Conservation (phyloP, 2,888 invertebrate species). For the Cosmia pyralina region DNA sequence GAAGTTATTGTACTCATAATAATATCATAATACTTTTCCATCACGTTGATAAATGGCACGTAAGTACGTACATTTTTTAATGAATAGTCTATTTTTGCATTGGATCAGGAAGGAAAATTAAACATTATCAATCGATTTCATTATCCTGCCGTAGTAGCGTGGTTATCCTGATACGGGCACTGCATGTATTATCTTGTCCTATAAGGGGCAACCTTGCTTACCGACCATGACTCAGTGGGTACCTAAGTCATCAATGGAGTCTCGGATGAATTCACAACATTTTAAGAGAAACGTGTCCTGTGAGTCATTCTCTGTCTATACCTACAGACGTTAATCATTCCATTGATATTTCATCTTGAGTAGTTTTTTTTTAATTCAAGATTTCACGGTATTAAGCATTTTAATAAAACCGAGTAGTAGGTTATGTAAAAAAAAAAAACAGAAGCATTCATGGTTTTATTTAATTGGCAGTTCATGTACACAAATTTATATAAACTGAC, state of each 20-base stretch:
- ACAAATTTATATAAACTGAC: too few relatives aligned
- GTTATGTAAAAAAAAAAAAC: neutral
- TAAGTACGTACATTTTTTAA: neutral
- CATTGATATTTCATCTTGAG: constrained; percentile 54
- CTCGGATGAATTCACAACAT: constrained; percentile 69
- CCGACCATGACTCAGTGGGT: constrained; percentile 63
- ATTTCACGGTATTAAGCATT: constrained; percentile 9
- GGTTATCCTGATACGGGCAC: constrained; percentile 26
- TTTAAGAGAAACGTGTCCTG: constrained; percentile 68
- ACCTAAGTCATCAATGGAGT: constrained; percentile 57
- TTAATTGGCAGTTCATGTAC: neutral
- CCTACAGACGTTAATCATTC: constrained; percentile 60
- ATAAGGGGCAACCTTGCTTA: constrained; percentile 53
- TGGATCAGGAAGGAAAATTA: constrained; percentile 26
- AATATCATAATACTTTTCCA: too few relatives aligned
- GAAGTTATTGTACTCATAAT: too few relatives aligned
- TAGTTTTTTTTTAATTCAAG: constrained; percentile 21
- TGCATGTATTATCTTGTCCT: constrained; percentile 19
- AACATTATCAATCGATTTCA: constrained; percentile 12
- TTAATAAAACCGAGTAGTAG: neutral
- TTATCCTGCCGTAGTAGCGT: neutral
- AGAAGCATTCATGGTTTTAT: too few relatives aligned
- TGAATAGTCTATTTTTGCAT: neutral
- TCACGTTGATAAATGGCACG: too few relatives aligned
- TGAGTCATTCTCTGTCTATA: constrained; percentile 68